Conservation (phyloP, 2,113 vertebrate species). For the Hydropotes inermis region DNA sequence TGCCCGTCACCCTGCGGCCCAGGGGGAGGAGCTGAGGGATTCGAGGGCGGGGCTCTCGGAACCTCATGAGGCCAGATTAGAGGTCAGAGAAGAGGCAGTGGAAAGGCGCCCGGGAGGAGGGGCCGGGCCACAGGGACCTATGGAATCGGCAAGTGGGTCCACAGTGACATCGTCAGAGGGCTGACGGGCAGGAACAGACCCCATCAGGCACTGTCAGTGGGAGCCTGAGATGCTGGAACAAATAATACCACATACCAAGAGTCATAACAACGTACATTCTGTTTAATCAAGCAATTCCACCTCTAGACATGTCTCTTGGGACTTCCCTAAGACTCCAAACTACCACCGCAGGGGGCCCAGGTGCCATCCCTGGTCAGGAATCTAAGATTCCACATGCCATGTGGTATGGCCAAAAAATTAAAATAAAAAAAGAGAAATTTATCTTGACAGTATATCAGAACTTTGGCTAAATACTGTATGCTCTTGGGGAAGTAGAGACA, state of each 20-base stretch:
- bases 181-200: rapidly evolving
- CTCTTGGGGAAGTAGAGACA: neutral
- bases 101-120: neutral
- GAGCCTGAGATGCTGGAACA: rapidly evolving
- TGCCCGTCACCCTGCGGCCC: neutral
- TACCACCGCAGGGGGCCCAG: neutral
- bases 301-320: rapidly evolving
- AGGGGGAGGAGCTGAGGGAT: neutral
- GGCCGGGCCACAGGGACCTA: rapidly evolving
- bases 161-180: neutral
- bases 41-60: neutral
- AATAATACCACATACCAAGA: rapidly evolving
- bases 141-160: neutral
- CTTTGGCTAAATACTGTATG: neutral
- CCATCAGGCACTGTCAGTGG: neutral
- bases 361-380: neutral
- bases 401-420: neutral
- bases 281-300: neutral
- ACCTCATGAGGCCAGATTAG: neutral
- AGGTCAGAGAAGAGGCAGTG: neutral
- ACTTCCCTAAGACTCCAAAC: neutral
- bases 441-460: neutral
- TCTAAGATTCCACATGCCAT: neutral
- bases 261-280: neutral
- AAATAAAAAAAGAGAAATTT: neutral